Evolutionary conservation across 2,888 invertebrate species (phyloP), one percentile per base, ranked within the genome.

Genomic region (Tetranychus truncatus): DNA sequence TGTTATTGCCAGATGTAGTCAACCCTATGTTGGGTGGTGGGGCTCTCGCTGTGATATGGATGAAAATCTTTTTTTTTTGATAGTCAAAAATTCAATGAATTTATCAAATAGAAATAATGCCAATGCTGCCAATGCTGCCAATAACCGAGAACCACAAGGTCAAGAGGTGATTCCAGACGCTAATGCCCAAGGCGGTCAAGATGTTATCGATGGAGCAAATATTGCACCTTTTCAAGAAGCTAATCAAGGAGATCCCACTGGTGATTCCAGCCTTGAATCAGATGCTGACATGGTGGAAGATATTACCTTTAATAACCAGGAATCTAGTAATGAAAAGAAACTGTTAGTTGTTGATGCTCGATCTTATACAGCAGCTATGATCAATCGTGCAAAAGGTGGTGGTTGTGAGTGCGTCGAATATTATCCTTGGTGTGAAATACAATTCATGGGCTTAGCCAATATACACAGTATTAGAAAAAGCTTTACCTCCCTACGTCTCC

Each of bases 401-500:
- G 97, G 97, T 74, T 94, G 91, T 83, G 97, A 99, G 83, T 95
- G 91, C 82, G 88, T 89, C 74, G 95, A 95, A 83, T 95, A 95
- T 86, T 97, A 97, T 85, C 90, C 91, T 1, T 89, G 88, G 81
- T 92, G 95, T 79, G 95, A 96, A 84, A 92, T 97, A 76, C 90
- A 92, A 84, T 99, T 95, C 84, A 95, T 97, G 94, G 91, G 90
- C 82, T 86, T 99, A 82, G 93, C 95, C 75, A 99, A 99, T 84
- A 97, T 99, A 80, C 97, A 99, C 84, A 89, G 91, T 80, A 92
- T 97, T 82, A 86, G 96, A 72, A 90, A 91, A 81, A 93, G 94
- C 84, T 97, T 95, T 85, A 89, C 91, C 78, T 89, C 91, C 78
- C 7, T 55, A 55, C 55, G 55, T 55, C 15, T 15, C 15, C 55